Evolutionary conservation across 2,113 vertebrate species (phyloP), one percentile per base, ranked within the genome.

Genomic region (Proteles cristata): DNA sequence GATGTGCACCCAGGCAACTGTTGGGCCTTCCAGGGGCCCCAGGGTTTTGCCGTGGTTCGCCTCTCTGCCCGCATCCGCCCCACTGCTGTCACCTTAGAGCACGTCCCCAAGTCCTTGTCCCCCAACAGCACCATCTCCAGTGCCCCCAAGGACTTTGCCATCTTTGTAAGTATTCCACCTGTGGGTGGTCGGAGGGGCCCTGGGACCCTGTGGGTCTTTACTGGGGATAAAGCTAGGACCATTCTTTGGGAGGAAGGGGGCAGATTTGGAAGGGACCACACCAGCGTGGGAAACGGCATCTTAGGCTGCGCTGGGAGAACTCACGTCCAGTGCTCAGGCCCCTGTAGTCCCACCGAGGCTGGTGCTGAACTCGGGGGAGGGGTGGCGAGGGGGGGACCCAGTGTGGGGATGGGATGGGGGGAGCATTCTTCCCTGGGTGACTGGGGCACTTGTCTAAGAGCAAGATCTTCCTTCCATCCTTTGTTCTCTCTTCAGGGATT

Each of bases 1-100:
- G 99, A 99, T 0, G 99, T 99, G 97, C 98, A 99, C 84, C 99
- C 99, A 0, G 99, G 99, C 73, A 99, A 99, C 92, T 99, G 99
- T 93, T 99, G 99, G 99, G 99, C 99, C 0, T 99, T 99, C 73
- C 99, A 99, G 48, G 99, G 99, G 3, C 99, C 99, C 23, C 99
- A 99, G 83, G 99, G 99, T 84, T 99, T 99, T 23, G 99, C 99
- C 0, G 98, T 99, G 91, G 99, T 99, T 95, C 99, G 99, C 1
- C 99, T 99, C 15, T 99, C 99, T 5, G 98, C 99, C 92, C 97
- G 98, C 6, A 98, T 99, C 96, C 98, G 5, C 35, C 99, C 99
- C 90, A 99, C 98, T 0, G 99, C 99, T 0, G 99, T 99, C 95
- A 99, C 99, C 0, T 97, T 99, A 94, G 99, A 99, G 94, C 99